Conservation (phyloP, 2,888 invertebrate species). For the Cephonodes hylas region DNA sequence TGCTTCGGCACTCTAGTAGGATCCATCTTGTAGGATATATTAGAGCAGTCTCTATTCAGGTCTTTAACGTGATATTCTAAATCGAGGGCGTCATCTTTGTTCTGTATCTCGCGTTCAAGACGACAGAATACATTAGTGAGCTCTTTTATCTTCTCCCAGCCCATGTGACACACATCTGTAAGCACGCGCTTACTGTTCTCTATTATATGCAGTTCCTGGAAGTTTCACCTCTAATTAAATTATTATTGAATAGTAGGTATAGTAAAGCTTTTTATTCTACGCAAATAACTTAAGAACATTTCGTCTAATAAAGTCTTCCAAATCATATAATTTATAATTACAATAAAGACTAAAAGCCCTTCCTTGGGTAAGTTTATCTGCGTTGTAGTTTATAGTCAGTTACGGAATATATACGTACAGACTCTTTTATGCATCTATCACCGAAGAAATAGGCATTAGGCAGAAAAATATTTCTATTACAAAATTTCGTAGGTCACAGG, state of each 20-base stretch:
- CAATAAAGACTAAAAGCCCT: too few species aligned
- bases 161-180: constrained; percentile 74
- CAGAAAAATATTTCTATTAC: too few species aligned
- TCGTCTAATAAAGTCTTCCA: too few species aligned
- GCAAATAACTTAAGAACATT: too few species aligned
- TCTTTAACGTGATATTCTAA: constrained; percentile 88
- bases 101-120: constrained; percentile 86
- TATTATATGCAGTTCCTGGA: constrained; percentile 71
- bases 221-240: constrained; percentile 5
- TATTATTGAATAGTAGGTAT: neutral
- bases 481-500: too few species aligned
- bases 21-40: constrained; percentile 91
- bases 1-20: constrained; percentile 85
- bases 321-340: too few species aligned
- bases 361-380: too few species aligned
- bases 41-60: constrained; percentile 87
- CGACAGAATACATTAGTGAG: constrained; percentile 87
- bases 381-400: too few species aligned
- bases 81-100: constrained; percentile 89
- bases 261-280: too few species aligned
- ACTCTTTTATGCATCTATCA: too few species aligned
- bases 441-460: too few species aligned
- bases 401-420: too few species aligned
- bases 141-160: constrained; percentile 90
- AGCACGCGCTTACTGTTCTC: constrained; percentile 72